Evolutionary conservation across 1,140 invertebrate genomes (phyloP).

Genomic region (Drosophila ercepeae): DNA sequence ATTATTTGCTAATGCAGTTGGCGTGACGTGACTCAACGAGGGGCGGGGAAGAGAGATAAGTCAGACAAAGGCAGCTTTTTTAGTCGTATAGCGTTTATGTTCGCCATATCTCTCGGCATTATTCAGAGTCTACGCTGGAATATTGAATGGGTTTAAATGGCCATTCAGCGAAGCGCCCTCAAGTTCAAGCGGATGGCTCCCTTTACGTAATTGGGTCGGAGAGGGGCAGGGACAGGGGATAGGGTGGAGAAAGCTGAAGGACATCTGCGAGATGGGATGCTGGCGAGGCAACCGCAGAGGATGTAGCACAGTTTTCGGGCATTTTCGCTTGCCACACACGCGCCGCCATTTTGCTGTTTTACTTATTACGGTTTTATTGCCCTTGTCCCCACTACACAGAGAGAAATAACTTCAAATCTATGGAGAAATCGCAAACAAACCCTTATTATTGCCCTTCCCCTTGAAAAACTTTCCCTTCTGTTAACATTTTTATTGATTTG

Average conservation of each 20-base stretch:
- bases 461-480: neutral
- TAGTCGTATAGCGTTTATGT: too few species aligned
- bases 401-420: neutral
- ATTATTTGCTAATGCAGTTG: conserved; percentile 8
- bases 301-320: conserved; percentile 24
- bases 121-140: neutral
- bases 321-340: conserved; percentile 41
- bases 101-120: neutral
- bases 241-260: conserved; percentile 17
- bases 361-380: conserved; percentile 62
- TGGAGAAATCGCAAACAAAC: neutral
- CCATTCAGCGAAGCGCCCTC: neutral
- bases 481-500: too few species aligned
- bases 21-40: conserved; percentile 13
- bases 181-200: conserved; percentile 1
- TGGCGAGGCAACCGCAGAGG: conserved; percentile 27
- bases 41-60: conserved; percentile 3
- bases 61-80: conserved; percentile 22
- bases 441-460: neutral
- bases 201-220: neutral
- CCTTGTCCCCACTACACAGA: conserved; percentile 36
- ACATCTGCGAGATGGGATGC: conserved; percentile 26
- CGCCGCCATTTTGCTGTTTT: conserved; percentile 60
- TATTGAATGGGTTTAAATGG: neutral
- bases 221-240: neutral